Evolutionary conservation across 1,140 invertebrate species (phyloP).

Genomic region (Pissodes strobi): DNA sequence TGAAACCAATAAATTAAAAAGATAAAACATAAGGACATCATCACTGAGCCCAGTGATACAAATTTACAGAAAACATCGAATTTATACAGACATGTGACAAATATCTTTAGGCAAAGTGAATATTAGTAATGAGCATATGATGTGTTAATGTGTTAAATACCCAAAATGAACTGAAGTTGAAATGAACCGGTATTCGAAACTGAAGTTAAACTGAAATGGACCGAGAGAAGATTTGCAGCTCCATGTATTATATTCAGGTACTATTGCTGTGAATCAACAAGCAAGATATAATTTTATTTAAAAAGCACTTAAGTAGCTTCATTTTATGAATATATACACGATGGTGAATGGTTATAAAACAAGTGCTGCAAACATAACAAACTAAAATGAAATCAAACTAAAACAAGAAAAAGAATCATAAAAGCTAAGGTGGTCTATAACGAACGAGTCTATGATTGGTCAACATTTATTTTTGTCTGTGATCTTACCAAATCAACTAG

Average conservation of each 20-base stretch:
- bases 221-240: constrained; percentile 35
- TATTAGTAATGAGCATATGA: constrained; percentile 9
- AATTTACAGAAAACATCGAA: constrained; percentile 15
- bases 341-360: constrained; percentile 39
- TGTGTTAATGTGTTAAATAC: constrained; percentile 14
- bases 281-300: constrained; percentile 3
- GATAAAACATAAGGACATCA: constrained; percentile 5
- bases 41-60: background rate
- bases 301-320: constrained; percentile 19
- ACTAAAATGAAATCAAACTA: too few species aligned
- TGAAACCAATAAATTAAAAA: constrained; percentile 24
- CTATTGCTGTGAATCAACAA: constrained; percentile 37
- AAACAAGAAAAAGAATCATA: constrained; percentile 4
- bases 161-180: constrained; percentile 19
- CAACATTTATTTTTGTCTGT: too few species aligned
- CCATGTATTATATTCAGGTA: constrained; percentile 46
- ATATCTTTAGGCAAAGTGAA: background rate
- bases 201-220: constrained; percentile 11
- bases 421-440: background rate
- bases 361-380: constrained; percentile 43
- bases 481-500: too few species aligned
- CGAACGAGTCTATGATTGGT: too few species aligned
- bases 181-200: constrained; percentile 13
- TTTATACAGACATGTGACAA: background rate
- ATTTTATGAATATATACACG: constrained; percentile 31